Evolutionary conservation across 1,140 invertebrate species (phyloP), one percentile per base, ranked within the genome.

Genomic region (Arctopsyche grandis): DNA sequence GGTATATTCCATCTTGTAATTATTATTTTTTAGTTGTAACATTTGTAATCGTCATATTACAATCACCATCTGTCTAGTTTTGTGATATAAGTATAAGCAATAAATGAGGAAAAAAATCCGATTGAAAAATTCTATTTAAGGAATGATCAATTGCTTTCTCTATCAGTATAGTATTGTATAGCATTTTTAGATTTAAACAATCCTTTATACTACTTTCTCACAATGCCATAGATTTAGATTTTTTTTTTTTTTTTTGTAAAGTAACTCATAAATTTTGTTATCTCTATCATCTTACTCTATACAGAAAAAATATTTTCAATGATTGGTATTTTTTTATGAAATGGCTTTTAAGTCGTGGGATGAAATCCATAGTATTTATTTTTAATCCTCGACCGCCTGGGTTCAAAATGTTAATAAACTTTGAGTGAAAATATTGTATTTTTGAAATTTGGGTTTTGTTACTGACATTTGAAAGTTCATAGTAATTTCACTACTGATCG

Each of bases 11-110:
- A 52, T 52, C 16, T 52, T 52, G 16, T 71, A 44, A 14, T n/a
- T 46, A 60, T 60, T 60, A 16, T 69, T 46, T 44, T 71, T 71
- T 71, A 46, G 38, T 71, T 71, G 43, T 38, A 69, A 38, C 21
- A 14, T 66, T 19, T 69, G 38, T 71, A 71, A 29, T 66, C 24
- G 19, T 22, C 38, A 38, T 71, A 71, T 71, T 76, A 58, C 26
- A 63, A 63, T 22, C 56, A 63, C 43, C 74, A 63, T 46, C 74
- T 76, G 26, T 63, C 58, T 66, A 63, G 29, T 76, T 76, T 76
- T 76, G 74, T 76, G 74, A 76, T 76, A 76, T 76, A 76, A 76
- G 19, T 63, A 76, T 76, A 75, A 76, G 74, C 74, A 76, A 76
- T 76, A 76, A 71, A 71, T 19, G 43, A 71, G 69, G 29, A 71